Evolutionary conservation across 2,113 vertebrate species (phyloP), one percentile per base, ranked within the genome.

Genomic region (Chloropsis cyanopogon): DNA sequence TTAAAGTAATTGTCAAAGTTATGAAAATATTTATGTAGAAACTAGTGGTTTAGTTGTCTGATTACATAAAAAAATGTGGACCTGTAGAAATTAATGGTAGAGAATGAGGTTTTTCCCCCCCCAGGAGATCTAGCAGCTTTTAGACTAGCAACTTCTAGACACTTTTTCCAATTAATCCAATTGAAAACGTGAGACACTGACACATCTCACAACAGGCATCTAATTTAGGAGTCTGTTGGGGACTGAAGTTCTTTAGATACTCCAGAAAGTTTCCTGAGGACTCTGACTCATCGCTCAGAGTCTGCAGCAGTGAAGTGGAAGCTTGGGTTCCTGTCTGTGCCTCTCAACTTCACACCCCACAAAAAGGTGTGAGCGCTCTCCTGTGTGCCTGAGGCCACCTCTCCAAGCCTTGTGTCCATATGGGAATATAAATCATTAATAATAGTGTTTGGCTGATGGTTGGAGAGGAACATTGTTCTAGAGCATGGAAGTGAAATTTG

Each of bases 1-100:
- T 81, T 68, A 28, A 93, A 93, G 35, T 69, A 88, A 92, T 79
- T 88, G 57, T 92, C 65, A 76, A 93, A 84, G 60, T 92, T 96
- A 46, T 25, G 33, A 88, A 93, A 96, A 95, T 92, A 91, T 92
- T 92, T 95, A 73, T 93, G 65, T 71, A 53, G 49, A 83, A 96
- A 78, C 42, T 14, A 77, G 14, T 78, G 71, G 9, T 92, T 88
- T 92, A 88, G 82, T 94, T 92, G 71, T 84, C 71, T 77, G 82
- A 75, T 92, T 71, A 23, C 69, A 68, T 47, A 24, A 73, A 87
- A 80, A 81, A 83, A 21, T 17, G 42, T 47, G 41, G 61, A 75
- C 35, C 60, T 88, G 52, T 81, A 77, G 60, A 88, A 95, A 75
- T 66, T 75, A 90, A 24, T 80, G 56, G 47, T 22, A 44, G 41